Conservation (phyloP, 2,113 vertebrate genomes). For the Leucosticte australis region DNA sequence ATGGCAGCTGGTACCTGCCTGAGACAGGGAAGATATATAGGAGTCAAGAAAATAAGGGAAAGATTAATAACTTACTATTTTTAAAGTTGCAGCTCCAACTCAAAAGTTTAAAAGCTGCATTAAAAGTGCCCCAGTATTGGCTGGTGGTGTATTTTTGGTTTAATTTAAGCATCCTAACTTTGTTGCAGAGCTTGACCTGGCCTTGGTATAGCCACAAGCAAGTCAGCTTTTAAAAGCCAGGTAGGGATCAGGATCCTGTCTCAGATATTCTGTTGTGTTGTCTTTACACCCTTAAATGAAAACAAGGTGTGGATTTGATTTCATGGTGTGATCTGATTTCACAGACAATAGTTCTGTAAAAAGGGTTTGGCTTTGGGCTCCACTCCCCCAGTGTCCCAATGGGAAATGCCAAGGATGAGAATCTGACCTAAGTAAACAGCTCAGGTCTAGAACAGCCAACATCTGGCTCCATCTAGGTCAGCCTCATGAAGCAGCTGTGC, state of each 20-base stretch:
- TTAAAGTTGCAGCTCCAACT: constrained; percentile 40
- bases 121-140: background rate
- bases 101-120: background rate
- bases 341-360: background rate
- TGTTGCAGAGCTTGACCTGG: background rate
- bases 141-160: background rate
- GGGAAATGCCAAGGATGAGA: background rate
- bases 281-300: background rate
- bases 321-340: background rate
- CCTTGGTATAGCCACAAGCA: background rate
- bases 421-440: background rate
- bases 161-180: background rate
- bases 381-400: background rate
- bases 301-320: background rate
- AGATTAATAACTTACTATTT: constrained; percentile 43
- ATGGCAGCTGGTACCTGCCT: constrained; percentile 46
- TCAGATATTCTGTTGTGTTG: background rate
- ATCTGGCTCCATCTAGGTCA: background rate
- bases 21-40: background rate
- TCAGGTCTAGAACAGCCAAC: background rate
- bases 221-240: background rate
- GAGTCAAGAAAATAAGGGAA: background rate
- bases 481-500: background rate
- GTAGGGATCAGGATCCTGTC: background rate
- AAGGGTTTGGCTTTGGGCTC: background rate